Conservation (phyloP, 1,140 invertebrate genomes). For the Drosophila azteca region DNA sequence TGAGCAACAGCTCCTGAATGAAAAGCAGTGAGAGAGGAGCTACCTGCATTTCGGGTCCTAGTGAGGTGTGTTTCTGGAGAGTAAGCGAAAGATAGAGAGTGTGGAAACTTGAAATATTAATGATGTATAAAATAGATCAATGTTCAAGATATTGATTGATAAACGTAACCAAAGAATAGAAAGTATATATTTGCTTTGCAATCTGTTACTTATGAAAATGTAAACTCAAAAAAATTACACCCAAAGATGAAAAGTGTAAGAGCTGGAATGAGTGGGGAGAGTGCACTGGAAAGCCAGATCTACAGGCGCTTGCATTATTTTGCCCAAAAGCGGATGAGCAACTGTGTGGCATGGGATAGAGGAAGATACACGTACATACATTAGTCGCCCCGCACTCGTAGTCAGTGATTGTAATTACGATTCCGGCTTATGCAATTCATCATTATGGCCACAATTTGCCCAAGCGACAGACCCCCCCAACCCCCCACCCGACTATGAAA, state of each 20-base stretch:
- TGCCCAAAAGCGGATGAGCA: conserved; percentile 61
- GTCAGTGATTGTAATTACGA: conserved; percentile 60
- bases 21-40: background rate
- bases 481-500: conserved; percentile 28
- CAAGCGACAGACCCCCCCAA: conserved; percentile 49
- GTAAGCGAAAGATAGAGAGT: background rate
- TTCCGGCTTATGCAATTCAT: conserved; percentile 77
- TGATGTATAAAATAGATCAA: too few relatives aligned
- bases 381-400: conserved; percentile 20
- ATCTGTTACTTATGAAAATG: too few relatives aligned
- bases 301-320: conserved; percentile 21
- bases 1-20: conserved; percentile 28
- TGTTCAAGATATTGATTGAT: too few relatives aligned
- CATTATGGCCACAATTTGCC: conserved; percentile 71
- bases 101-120: too few relatives aligned
- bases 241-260: too few relatives aligned
- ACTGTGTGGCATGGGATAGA: conserved; percentile 12
- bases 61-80: background rate
- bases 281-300: too few relatives aligned
- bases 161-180: too few relatives aligned
- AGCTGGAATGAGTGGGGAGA: too few relatives aligned
- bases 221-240: too few relatives aligned
- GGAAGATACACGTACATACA: background rate
- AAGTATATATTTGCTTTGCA: too few relatives aligned
- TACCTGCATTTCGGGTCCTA: background rate